phyloP scores from a whole-genome alignment of 2,797 vertebrate genomes.

The Decapterus maruadsi region DNA sequence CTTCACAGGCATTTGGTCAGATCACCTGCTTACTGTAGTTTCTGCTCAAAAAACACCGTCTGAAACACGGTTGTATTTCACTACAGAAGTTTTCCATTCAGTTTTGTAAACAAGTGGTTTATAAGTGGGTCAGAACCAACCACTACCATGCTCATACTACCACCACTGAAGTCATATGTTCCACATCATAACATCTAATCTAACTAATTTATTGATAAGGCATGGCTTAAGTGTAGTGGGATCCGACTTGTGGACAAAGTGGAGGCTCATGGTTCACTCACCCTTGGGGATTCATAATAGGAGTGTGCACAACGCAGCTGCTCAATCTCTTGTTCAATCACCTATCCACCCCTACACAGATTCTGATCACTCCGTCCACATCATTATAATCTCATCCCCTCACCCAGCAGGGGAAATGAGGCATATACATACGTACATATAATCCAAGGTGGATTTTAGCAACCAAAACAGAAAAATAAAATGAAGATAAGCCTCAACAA shows the following conservation, averaged over 20 bases:
- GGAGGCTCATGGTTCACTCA: neutral
- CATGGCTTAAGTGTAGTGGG: constrained; percentile 1
- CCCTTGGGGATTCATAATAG: neutral
- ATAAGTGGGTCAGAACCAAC: neutral
- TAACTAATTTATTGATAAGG: constrained; percentile 16
- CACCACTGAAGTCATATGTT: neutral
- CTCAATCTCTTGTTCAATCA: neutral
- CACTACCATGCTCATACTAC: neutral
- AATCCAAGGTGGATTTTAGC: too few relatives aligned
- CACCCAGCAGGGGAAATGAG: neutral
- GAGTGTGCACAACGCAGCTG: neutral
- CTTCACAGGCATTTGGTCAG: neutral
- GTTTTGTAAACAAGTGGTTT: neutral
- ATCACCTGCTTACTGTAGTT: constrained; percentile 38
- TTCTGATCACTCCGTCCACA: neutral
- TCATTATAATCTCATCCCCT: too few relatives aligned
- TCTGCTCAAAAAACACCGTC: neutral
- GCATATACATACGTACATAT: too few relatives aligned
- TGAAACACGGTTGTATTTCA: neutral
- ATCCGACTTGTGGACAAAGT: too few relatives aligned
- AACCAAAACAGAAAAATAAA: neutral
- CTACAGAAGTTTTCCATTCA: neutral
- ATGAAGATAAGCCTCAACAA: neutral
- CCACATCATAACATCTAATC: neutral
- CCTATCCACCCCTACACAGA: constrained; percentile 16